Evolutionary conservation across 2,797 vertebrate species (phyloP).

Genomic region (Falco peregrinus): DNA sequence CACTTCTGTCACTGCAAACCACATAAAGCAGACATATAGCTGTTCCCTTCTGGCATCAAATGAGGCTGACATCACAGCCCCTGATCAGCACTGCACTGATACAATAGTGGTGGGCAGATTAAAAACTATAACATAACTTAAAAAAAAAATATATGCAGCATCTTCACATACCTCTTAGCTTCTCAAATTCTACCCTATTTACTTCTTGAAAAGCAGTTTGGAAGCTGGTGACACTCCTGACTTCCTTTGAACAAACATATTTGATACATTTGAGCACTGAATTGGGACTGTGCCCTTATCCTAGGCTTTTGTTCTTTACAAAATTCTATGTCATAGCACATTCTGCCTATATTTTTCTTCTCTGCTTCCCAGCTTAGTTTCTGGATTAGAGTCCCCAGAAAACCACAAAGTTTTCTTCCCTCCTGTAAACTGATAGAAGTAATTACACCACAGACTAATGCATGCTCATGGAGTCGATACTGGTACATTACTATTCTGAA

Average conservation of each 20-base stretch:
- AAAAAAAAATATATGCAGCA: background rate
- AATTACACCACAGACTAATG: background rate
- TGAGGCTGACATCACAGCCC: accelerated
- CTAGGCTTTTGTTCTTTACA: background rate
- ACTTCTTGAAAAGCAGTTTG: background rate
- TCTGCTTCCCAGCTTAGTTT: background rate
- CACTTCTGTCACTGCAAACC: background rate
- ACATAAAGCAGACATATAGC: background rate
- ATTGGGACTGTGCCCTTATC: no score
- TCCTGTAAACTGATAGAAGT: background rate
- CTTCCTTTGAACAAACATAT: background rate
- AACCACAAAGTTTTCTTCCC: background rate
- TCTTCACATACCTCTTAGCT: background rate
- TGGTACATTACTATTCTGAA: background rate
- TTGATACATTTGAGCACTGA: background rate
- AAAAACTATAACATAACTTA: accelerated
- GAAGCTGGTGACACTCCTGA: background rate
- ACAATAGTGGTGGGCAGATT: accelerated
- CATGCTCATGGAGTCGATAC: background rate
- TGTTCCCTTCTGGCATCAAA: background rate
- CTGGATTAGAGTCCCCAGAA: background rate
- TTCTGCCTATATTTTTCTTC: background rate
- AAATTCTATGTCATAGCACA: background rate
- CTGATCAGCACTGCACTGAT: background rate
- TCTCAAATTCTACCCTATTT: background rate